phyloP scores from a whole-genome alignment of 2,113 vertebrate genomes.

The Oryzias melastigma region DNA sequence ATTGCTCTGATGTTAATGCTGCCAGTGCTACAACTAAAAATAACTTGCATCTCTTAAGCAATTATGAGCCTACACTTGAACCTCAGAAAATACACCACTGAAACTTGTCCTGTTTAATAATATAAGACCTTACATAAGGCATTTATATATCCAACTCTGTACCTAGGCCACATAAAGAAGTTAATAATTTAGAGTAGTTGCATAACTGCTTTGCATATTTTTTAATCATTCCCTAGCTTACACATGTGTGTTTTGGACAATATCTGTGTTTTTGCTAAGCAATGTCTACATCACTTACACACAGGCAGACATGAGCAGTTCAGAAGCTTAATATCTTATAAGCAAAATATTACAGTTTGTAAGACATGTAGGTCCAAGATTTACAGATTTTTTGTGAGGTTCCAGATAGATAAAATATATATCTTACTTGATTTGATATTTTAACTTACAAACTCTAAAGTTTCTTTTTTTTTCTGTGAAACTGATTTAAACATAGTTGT shows the following conservation, averaged over 20 bases:
- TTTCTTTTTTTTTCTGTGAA: too few relatives aligned
- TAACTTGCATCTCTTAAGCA: conserved; percentile 73
- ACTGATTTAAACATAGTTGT: too few relatives aligned
- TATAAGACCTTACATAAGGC: conserved; percentile 75
- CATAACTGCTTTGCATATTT: conserved; percentile 76
- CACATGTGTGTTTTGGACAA: conserved; percentile 42
- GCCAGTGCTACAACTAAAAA: conserved; percentile 69
- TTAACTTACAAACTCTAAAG: too few relatives aligned
- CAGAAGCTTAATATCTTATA: conserved; percentile 1
- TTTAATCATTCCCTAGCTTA: conserved; percentile 58
- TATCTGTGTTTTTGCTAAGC: conserved; percentile 29
- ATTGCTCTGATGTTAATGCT: conserved; percentile 65
- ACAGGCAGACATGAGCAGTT: conserved; percentile 13
- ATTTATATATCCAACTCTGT: conserved; percentile 72
- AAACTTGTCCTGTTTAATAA: conserved; percentile 77
- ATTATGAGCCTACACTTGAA: conserved; percentile 75
- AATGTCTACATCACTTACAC: conserved; percentile 25
- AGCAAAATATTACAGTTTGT: conserved; percentile 6
- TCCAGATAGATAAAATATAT: neutral
- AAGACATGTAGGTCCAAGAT: neutral
- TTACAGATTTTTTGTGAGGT: neutral
- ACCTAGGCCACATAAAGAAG: conserved; percentile 74
- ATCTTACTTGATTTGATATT: neutral
- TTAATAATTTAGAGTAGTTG: conserved; percentile 77
- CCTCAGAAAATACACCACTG: conserved; percentile 63